Percentiles rank a stretch among this genome's conserved stretches.
Evolutionary conservation across 2,113 vertebrate genomes (phyloP).

Genomic region (Hepsetus odoe): DNA sequence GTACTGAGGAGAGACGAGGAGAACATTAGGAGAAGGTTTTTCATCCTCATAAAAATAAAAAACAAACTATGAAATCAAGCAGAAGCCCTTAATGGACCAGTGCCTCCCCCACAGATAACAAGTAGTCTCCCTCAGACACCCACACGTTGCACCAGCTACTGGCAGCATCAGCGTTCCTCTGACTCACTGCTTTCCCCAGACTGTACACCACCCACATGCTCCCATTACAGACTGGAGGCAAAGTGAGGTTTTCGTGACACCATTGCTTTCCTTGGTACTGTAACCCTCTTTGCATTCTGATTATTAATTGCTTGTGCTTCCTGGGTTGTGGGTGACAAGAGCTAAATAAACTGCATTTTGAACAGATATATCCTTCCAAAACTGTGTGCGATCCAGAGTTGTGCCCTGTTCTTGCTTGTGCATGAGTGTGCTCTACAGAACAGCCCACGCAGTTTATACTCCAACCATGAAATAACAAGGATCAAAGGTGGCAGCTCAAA

Average conservation of each 20-base stretch:
- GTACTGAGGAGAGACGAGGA: no score
- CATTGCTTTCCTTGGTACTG: not conserved
- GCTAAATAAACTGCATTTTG: not conserved
- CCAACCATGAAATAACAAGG: constrained; percentile 1
- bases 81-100: not conserved
- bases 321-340: constrained; percentile 2
- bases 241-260: not conserved
- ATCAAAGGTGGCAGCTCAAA: constrained; percentile 12
- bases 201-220: constrained; percentile 13
- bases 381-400: not conserved
- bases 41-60: no score
- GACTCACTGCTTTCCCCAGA: constrained; percentile 22
- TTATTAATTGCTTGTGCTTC: constrained; percentile 4
- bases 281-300: not conserved
- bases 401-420: not conserved
- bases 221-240: not conserved
- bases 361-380: not conserved
- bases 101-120: constrained; percentile 3
- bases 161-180: not conserved
- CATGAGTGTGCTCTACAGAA: not conserved
- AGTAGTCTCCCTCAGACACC: constrained; percentile 20
- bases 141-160: not conserved
- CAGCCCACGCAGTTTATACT: constrained; percentile 9
- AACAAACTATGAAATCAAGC: constrained; percentile 7
- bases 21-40: no score